Evolutionary conservation across 2,113 vertebrate genomes (phyloP).

Genomic region (Mugil cephalus): DNA sequence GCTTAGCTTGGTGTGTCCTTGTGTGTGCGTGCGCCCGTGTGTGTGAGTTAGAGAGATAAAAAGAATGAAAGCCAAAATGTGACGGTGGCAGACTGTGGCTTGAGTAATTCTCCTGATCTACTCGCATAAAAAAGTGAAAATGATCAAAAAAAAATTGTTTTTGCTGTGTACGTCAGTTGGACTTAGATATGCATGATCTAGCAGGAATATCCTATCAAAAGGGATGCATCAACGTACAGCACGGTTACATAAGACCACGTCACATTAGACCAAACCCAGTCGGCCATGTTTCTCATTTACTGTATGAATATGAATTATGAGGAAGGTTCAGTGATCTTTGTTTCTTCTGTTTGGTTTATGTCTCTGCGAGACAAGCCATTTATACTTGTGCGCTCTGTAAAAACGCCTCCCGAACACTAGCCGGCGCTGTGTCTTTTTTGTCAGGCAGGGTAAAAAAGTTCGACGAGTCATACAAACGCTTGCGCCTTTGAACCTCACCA

Average conservation of each 20-base stretch:
- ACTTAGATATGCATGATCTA: not conserved
- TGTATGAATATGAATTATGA: no score
- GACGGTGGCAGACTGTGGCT: not conserved
- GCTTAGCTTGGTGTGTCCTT: slow-evolving; percentile 33
- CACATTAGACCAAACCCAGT: not conserved
- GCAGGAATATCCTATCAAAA: not conserved
- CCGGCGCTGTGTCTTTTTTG: no score
- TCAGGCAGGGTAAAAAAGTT: no score
- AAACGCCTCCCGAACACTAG: no score
- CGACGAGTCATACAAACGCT: no score
- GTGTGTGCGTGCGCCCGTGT: slow-evolving; percentile 13
- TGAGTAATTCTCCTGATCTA: slow-evolving; percentile 16
- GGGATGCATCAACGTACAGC: not conserved
- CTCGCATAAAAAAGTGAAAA: slow-evolving; percentile 16
- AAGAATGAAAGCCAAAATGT: slow-evolving; percentile 7
- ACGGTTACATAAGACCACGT: not conserved
- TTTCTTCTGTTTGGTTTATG: no score
- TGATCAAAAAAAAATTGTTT: not conserved
- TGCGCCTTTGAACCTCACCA: no score
- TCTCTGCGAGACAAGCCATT: no score
- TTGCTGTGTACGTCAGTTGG: not conserved
- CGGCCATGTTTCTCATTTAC: not conserved
- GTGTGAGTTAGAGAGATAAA: slow-evolving; percentile 2
- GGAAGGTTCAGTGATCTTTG: no score
- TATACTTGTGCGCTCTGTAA: no score